Evolutionary conservation across 2,113 vertebrate species (phyloP), one percentile per base, ranked within the genome.

Genomic region (Rissa tridactyla): DNA sequence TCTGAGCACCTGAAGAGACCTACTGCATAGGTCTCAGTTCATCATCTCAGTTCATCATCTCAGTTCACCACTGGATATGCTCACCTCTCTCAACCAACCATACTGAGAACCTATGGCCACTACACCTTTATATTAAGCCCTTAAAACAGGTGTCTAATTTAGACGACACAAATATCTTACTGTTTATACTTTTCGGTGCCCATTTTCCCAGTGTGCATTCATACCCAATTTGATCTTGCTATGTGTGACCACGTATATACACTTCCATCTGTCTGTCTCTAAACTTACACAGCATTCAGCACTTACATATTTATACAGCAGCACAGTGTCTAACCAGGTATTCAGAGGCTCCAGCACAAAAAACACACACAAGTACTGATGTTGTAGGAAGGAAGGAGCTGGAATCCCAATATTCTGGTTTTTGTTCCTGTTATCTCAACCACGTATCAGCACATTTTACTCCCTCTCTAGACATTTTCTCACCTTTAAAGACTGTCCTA

Each of bases 321-420:
- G 21, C 38, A 72, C 25, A 27, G 10, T 25, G 12, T 2, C 2
- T 29, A 91, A 42, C 1, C 1, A 2, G 23, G 23, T 2, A 1
- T 55, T 36, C 25, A 58, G 38, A 71, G 47, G 46, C 38, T 82
- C 23, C 47, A 71, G n/a, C 55, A 71, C 11, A 88, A 82, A 62
- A 88, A 82, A 62, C 25, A 40, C 1, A 10, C 6, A 38, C 15
- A 79, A 51, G 17, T 40, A 57, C 1, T 69, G 66, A 76, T 65
- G 40, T 19, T 34, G 69, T 3, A 47, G 15, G 65, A 90, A 82
- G 72, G 27, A 66, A 86, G 47, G 64, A 94, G n/a, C 4, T 38
- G 12, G 25, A 88, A 94, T 71, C 25, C 17, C 55, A 76, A 3
- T 47, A 90, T 42, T 55, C 23, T 80, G 52, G 0, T 0, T 58